Percentiles rank a stretch among this genome's conserved stretches.
Evolutionary conservation across 2,888 invertebrate species (phyloP).

Genomic region (Drosophila nigritarsus): DNA sequence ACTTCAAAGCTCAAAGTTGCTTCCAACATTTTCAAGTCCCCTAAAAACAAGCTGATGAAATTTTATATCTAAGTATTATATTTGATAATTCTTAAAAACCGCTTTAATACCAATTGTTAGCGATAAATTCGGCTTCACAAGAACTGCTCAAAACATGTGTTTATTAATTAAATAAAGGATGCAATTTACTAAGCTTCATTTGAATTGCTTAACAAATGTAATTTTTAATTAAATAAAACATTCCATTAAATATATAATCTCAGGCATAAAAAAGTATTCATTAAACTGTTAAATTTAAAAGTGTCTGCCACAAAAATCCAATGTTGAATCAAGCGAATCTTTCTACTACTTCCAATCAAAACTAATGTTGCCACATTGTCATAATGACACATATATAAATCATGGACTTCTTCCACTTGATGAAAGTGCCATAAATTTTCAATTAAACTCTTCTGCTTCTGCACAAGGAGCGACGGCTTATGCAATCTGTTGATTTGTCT

Average conservation of each 20-base stretch:
- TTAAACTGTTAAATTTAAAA: not conserved
- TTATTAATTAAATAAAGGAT: too few relatives aligned
- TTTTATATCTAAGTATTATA: too few relatives aligned
- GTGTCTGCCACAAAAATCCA: not conserved
- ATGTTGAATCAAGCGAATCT: constrained; percentile 1
- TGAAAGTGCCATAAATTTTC: constrained; percentile 79
- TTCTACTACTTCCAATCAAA: constrained; percentile 2
- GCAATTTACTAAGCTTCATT: too few relatives aligned
- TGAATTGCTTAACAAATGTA: too few relatives aligned
- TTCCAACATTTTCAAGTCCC: rapidly evolving
- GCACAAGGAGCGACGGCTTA: constrained; percentile 40
- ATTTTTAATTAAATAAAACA: not conserved
- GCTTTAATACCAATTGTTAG: too few relatives aligned
- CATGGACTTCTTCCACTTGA: constrained; percentile 31
- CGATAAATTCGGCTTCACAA: too few relatives aligned
- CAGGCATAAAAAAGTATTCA: not conserved
- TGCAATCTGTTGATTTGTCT: constrained; percentile 37
- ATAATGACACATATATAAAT: constrained; percentile 20
- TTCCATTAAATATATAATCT: not conserved
- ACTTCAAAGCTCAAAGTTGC: not conserved
- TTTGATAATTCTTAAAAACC: too few relatives aligned
- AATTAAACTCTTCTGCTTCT: constrained; percentile 66
- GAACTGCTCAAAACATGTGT: too few relatives aligned
- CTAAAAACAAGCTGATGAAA: too few relatives aligned
- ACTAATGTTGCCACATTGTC: constrained; percentile 4